phyloP scores from a whole-genome alignment of 2,888 invertebrate species.

The Folsomia manolachei region DNA sequence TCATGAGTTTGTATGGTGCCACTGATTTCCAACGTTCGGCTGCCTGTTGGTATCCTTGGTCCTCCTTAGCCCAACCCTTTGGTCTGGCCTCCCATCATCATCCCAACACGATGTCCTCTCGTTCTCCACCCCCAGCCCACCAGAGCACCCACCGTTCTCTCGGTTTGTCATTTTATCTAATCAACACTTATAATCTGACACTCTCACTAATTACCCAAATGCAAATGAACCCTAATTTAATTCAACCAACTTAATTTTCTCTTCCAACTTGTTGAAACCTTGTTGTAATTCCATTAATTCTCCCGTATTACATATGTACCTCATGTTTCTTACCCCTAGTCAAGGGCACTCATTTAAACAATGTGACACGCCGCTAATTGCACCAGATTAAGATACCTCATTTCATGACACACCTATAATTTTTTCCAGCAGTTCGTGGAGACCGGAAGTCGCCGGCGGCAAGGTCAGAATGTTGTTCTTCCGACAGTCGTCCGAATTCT shows the following conservation, averaged over 20 bases:
- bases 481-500: constrained; percentile 50
- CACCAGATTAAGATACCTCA: no score
- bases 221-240: not conserved
- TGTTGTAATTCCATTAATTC: no score
- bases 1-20: constrained; percentile 50
- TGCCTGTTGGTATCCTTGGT: constrained; percentile 51
- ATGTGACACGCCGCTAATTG: no score
- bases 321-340: no score
- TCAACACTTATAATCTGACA: not conserved
- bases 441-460: constrained; percentile 49
- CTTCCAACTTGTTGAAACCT: no score
- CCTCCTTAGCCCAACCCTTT: constrained; percentile 48
- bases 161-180: constrained; percentile 25
- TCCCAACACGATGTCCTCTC: constrained; percentile 42
- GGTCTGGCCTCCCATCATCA: constrained; percentile 42
- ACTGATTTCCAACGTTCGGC: constrained; percentile 50
- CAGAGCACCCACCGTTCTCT: constrained; percentile 49
- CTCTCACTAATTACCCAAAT: not conserved
- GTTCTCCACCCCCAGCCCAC: constrained; percentile 50
- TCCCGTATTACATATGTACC: no score
- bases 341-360: no score
- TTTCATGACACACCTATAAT: no score
- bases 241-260: not conserved
- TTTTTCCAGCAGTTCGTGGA: constrained; percentile 35
- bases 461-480: constrained; percentile 49